Evolutionary conservation across 2,888 invertebrate genomes (phyloP).

Genomic region (Proisotoma minuta): DNA sequence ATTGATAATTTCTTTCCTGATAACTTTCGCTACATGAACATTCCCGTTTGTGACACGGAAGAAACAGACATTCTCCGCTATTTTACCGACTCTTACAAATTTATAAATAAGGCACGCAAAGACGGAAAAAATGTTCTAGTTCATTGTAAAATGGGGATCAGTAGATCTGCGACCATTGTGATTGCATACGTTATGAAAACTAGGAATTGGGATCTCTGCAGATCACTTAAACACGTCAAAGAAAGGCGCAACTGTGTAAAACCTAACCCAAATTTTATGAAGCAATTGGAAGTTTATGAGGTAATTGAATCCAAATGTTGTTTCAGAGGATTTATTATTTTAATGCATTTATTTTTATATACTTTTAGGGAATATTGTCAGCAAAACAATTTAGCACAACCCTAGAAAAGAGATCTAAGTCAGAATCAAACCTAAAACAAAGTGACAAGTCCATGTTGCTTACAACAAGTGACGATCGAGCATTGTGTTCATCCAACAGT

Average conservation of each 20-base stretch:
- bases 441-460: conserved; percentile 50
- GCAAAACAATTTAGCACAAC: conserved; percentile 90
- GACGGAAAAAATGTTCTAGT: conserved; percentile 91
- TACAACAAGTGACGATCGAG: conserved; percentile 36
- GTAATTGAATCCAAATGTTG: conserved; percentile 40
- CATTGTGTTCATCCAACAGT: conserved; percentile 42
- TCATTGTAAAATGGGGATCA: conserved; percentile 99
- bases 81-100: conserved; percentile 96
- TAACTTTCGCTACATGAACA: conserved; percentile 90
- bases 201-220: conserved; percentile 84
- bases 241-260: conserved; percentile 87
- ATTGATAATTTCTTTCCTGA: conserved; percentile 99
- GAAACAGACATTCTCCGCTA: conserved; percentile 92
- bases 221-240: conserved; percentile 84
- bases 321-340: conserved; percentile 2
- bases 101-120: conserved; percentile 83
- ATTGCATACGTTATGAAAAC: conserved; percentile 99
- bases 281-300: conserved; percentile 86
- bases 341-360: background rate
- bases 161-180: conserved; percentile 94
- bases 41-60: conserved; percentile 95
- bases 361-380: conserved; percentile 77
- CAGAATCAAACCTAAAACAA: conserved; percentile 80
- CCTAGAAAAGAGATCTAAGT: conserved; percentile 77
- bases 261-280: conserved; percentile 90